Conservation (phyloP, 2,113 vertebrate species). For the Daboia siamensis region DNA sequence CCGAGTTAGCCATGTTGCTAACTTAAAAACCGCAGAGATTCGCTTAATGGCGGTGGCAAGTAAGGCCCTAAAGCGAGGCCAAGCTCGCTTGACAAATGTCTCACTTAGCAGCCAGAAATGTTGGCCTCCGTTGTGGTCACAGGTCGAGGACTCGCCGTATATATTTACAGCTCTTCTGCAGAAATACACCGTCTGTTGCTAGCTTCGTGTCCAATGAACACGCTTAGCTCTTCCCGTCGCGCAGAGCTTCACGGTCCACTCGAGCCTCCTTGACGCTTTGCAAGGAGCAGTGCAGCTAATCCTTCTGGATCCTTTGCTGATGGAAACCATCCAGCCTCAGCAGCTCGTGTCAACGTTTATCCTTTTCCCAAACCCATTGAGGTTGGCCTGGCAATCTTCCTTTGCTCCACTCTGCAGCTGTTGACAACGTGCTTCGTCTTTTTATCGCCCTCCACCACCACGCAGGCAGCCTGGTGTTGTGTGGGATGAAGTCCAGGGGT, state of each 20-base stretch:
- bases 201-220: not conserved
- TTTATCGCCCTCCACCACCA: not conserved
- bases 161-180: not conserved
- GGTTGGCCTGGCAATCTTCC: rapidly evolving
- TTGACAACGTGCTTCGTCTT: not conserved
- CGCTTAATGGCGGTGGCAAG: too few species aligned
- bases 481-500: not conserved
- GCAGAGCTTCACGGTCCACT: not conserved
- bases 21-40: too few species aligned
- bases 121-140: too few species aligned
- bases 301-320: not conserved
- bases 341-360: not conserved
- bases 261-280: not conserved
- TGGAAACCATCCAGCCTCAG: not conserved
- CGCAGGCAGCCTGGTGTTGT: not conserved
- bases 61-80: too few species aligned
- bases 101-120: too few species aligned
- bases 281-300: rapidly evolving
- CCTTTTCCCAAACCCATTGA: not conserved
- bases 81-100: too few species aligned
- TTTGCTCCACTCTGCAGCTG: not conserved
- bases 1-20: too few species aligned
- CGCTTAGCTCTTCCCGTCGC: not conserved
- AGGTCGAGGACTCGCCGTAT: too few species aligned
- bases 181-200: not conserved